phyloP scores from a whole-genome alignment of 2,888 invertebrate species.

The Yponomeuta plumbellus region DNA sequence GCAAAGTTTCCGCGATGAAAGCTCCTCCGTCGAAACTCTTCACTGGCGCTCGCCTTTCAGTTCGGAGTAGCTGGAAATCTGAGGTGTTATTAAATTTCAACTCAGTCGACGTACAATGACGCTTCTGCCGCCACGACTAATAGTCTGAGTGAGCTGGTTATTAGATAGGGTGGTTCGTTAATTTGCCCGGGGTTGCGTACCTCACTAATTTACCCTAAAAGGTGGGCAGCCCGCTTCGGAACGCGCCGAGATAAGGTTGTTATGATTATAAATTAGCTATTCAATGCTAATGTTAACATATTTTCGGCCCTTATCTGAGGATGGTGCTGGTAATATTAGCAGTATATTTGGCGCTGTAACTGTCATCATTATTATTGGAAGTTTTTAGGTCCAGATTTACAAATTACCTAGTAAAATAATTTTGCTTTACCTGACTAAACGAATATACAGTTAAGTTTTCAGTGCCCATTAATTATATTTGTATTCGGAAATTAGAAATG shows the following conservation, averaged over 20 bases:
- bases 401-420: too few species aligned
- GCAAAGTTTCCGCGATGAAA: too few species aligned
- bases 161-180: conserved; percentile 44
- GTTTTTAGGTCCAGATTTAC: too few species aligned
- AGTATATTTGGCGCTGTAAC: neutral
- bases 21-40: too few species aligned
- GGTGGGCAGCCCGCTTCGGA: conserved; percentile 24
- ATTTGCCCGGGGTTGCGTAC: conserved; percentile 34
- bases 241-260: neutral
- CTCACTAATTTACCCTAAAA: conserved; percentile 40
- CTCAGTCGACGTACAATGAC: conserved; percentile 36
- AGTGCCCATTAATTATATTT: too few species aligned
- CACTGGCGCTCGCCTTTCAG: too few species aligned
- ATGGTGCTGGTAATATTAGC: neutral
- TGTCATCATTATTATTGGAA: neutral
- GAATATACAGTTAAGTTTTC: too few species aligned
- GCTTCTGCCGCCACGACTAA: conserved; percentile 32
- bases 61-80: too few species aligned
- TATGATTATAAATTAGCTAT: neutral
- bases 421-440: too few species aligned
- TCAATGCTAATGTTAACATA: neutral
- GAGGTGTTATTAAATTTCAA: conserved; percentile 41
- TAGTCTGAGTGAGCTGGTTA: conserved; percentile 33
- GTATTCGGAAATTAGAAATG: too few species aligned
- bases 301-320: neutral